These are phyloP conservation scores for Apeira syringaria DNA, from an alignment of 2,888 invertebrate species.

Conservation along the genomic window DNA sequence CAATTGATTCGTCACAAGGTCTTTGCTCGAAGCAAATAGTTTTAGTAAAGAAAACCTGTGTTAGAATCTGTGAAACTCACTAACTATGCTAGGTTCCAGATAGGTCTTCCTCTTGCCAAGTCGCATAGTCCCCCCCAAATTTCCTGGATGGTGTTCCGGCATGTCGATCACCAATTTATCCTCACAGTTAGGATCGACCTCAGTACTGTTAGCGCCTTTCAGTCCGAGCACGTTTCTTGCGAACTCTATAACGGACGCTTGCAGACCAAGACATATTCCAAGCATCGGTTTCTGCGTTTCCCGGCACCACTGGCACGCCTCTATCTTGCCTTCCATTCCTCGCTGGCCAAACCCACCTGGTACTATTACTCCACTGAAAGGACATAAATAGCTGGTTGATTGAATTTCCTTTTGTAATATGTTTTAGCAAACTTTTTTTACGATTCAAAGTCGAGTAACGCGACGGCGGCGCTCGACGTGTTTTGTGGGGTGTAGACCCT, in stretches of 20 bases:
- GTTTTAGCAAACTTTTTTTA: no score
- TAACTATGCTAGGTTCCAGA: conserved; percentile 87
- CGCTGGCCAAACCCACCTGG: conserved; percentile 99
- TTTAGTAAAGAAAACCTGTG: neutral
- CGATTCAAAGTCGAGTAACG: no score
- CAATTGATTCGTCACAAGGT: no score
- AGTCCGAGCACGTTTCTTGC: conserved; percentile 92
- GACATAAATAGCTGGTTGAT: no score
- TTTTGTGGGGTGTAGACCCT: no score
- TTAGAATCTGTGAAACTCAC: conserved; percentile 69
- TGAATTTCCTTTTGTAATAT: no score
- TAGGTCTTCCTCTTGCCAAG: conserved; percentile 96
- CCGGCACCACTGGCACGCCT: conserved; percentile 96
- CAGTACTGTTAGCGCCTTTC: conserved; percentile 93
- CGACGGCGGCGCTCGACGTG: no score
- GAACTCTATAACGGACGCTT: conserved; percentile 98
- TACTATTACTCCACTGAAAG: conserved; percentile 93
- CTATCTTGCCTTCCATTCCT: conserved; percentile 98
- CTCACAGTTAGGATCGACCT: conserved; percentile 89
- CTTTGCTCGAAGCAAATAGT: no score
- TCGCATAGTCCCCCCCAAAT: conserved; percentile 99
- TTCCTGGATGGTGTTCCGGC: conserved; percentile 98
- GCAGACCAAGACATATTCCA: conserved; percentile 98
- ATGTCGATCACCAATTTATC: conserved; percentile 97
- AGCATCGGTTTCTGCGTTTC: conserved; percentile 95